Evolutionary conservation across 2,797 vertebrate species (phyloP).

Genomic region (Crax fasciolata): DNA sequence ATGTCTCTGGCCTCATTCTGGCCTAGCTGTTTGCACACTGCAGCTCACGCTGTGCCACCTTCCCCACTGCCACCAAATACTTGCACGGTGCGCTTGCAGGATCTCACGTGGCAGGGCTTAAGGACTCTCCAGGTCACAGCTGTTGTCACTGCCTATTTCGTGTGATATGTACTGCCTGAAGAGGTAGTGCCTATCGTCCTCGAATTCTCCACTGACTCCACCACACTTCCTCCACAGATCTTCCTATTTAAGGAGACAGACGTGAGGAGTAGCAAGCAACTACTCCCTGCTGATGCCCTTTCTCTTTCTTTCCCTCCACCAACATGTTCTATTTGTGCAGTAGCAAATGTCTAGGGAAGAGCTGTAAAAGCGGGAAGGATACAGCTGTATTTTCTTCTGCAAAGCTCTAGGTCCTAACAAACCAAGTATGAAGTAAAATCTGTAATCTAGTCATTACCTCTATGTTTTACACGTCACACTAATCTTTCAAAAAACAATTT

Average conservation of each 20-base stretch:
- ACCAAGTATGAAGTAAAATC: background rate
- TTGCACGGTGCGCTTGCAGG: background rate
- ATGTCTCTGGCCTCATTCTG: background rate
- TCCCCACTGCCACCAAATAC: background rate
- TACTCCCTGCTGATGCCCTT: background rate
- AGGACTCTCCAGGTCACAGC: background rate
- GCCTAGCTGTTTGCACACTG: accelerated
- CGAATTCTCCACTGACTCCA: background rate
- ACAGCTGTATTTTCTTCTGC: background rate
- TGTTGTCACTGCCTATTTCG: background rate
- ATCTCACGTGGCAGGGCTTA: background rate
- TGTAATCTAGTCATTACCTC: background rate
- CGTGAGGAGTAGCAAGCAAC: background rate
- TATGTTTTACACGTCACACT: background rate
- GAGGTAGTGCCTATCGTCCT: background rate
- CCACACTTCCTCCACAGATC: background rate
- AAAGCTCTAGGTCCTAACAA: background rate
- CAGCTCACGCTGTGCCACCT: background rate
- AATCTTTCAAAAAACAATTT: background rate
- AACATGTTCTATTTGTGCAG: background rate
- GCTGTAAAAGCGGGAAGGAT: background rate
- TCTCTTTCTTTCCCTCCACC: background rate
- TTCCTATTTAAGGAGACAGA: background rate
- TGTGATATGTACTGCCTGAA: background rate
- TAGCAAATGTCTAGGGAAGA: background rate